Percentiles rank a stretch among this genome's conserved stretches.
phyloP scores from a whole-genome alignment of 2,113 vertebrate species.

The Ictalurus punctatus region DNA sequence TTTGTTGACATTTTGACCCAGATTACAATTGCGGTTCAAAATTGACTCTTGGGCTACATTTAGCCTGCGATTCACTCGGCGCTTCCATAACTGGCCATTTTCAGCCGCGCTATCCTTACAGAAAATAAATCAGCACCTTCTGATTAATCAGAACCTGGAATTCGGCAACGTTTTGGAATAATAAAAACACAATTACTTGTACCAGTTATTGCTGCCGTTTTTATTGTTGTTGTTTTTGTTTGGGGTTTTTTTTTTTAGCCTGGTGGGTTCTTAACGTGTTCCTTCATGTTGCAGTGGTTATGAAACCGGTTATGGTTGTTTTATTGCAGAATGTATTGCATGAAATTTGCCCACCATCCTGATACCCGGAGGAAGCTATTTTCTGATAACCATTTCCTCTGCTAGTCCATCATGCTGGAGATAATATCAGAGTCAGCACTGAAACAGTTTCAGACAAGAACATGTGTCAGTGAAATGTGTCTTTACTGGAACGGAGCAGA shows the following conservation, averaged over 20 bases:
- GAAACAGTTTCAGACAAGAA: conserved; percentile 27
- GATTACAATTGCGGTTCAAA: not conserved
- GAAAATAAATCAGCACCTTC: not conserved
- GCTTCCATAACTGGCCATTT: not conserved
- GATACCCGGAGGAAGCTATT: conserved; percentile 32
- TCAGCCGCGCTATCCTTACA: not conserved
- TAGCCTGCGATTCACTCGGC: not conserved
- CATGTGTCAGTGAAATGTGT: not conserved
- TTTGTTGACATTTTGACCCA: not conserved
- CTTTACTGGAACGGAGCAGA: not conserved
- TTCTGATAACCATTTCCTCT: conserved; percentile 50
- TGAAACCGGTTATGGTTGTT: conserved; percentile 10
- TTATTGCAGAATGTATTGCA: not conserved
- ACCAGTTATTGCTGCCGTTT: not conserved
- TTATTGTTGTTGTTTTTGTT: not conserved
- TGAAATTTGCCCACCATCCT: conserved; percentile 3
- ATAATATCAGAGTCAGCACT: conserved; percentile 38
- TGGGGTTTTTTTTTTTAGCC: not conserved
- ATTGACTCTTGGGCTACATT: not conserved
- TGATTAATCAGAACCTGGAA: not conserved
- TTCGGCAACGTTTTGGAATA: not conserved
- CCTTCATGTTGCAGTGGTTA: not conserved
- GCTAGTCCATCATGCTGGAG: conserved; percentile 17
- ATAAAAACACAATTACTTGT: not conserved
- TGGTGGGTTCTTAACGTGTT: not conserved